These are phyloP conservation scores for Carlito syrichta DNA, from an alignment of 2,113 vertebrate genomes.

Conservation along the genomic window DNA sequence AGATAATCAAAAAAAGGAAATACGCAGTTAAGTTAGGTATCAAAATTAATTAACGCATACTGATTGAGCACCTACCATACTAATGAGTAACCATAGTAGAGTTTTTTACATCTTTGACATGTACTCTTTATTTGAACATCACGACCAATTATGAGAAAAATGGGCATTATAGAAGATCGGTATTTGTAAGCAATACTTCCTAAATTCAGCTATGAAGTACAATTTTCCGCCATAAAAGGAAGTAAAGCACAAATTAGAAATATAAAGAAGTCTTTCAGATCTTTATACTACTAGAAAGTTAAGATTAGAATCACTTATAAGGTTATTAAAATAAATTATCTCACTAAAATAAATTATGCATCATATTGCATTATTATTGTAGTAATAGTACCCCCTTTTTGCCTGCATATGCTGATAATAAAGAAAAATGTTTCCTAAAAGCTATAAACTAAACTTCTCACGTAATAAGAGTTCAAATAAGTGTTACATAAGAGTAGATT, in stretches of 20 bases:
- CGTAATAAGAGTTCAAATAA: conserved; percentile 5
- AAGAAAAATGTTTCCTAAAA: conserved; percentile 41
- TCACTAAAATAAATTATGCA: neutral
- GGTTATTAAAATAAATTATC: neutral
- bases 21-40: neutral
- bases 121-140: neutral
- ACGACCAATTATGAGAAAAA: neutral
- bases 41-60: neutral
- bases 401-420: neutral
- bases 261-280: neutral
- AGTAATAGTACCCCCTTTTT: neutral
- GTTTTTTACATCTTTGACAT: neutral
- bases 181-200: neutral
- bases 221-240: conserved; percentile 4
- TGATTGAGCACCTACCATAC: neutral
- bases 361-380: neutral
- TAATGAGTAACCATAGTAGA: neutral
- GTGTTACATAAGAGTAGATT: neutral
- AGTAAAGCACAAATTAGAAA: neutral
- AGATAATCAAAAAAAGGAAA: conserved; percentile 33
- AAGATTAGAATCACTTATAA: neutral
- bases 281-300: conserved; percentile 1
- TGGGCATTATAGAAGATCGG: neutral
- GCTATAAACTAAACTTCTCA: neutral
- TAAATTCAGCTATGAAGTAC: neutral